Evolutionary conservation across 2,888 invertebrate species (phyloP), one percentile per base, ranked within the genome.

Genomic region (Volucella zonaria): DNA sequence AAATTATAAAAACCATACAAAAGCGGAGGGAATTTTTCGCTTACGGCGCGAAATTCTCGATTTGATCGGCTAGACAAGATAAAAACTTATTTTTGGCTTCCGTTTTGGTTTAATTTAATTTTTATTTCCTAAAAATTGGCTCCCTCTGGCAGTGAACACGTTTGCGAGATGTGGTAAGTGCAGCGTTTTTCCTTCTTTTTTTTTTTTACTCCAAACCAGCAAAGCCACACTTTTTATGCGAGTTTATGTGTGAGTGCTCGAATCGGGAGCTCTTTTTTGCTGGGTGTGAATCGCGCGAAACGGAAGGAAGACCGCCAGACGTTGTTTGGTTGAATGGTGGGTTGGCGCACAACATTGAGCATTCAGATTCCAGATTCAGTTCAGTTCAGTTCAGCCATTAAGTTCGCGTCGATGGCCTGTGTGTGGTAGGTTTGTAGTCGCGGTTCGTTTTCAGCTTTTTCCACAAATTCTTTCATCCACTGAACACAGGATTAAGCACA

Each of bases 31-130:
- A 51, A 74, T 74, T 68, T 83, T 83, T 67, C 51, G 83, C 83
- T 85, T 81, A 64, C 76, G 85, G 85, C 81, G 80, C 42, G 67
- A 81, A 71, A 68, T 68, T 67, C 81, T 68, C 85, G 56, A 81
- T 85, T 85, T 85, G 86, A 86, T 86, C 82, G 86, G 86, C 86
- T 86, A 86, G 86, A 86, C 86, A 86, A 86, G 86, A 86, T 86
- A 82, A 86, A 80, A 78, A 82, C 58, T 82, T 82, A 86, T 86
- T 86, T 82, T 86, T 86, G 86, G 86, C 82, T 86, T 86, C 82
- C 86, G 86, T 77, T 82, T 59, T 81, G 82, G 81, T 86, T 86
- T 82, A 86, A 86, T 86, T 81, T 86, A 86, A 82, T 82, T 86
- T 86, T 86, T 77, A 78, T 82, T 70, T 82, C 82, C 77, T 70